Percentiles rank a stretch among this genome's conserved stretches.
Evolutionary conservation across 1,140 invertebrate species (phyloP).

Genomic region (Sipha flava): DNA sequence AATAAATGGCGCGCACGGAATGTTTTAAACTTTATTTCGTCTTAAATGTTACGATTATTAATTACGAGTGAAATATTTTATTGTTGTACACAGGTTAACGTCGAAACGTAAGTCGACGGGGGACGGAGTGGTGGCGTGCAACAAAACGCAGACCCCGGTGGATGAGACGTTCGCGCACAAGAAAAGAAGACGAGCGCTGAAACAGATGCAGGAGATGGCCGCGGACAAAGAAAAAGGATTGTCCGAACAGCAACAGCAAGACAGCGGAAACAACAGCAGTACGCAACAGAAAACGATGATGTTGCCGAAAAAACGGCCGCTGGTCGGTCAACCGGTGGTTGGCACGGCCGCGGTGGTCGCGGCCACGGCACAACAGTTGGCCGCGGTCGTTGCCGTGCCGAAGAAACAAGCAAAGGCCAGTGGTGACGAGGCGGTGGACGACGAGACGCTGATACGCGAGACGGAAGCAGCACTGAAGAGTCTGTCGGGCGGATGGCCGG

Average conservation of each 20-base stretch:
- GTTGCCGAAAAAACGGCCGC: constrained; percentile 4
- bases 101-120: constrained; percentile 16
- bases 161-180: constrained; percentile 22
- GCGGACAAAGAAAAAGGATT: background rate
- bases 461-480: constrained; percentile 76
- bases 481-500: constrained; percentile 70
- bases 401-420: constrained; percentile 29
- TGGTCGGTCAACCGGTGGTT: background rate
- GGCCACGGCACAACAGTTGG: background rate
- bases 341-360: background rate
- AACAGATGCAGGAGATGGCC: background rate
- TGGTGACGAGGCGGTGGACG: constrained; percentile 54
- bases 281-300: constrained; percentile 8
- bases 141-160: background rate
- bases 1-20: background rate
- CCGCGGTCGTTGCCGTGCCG: background rate
- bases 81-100: background rate
- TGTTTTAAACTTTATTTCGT: background rate
- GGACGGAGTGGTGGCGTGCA: background rate
- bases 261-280: background rate
- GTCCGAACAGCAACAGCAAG: background rate
- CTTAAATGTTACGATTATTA: background rate
- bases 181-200: background rate
- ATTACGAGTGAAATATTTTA: background rate
- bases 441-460: constrained; percentile 71